Evolutionary conservation across 2,888 invertebrate genomes (phyloP).

Genomic region (Ectropis crepuscularia): DNA sequence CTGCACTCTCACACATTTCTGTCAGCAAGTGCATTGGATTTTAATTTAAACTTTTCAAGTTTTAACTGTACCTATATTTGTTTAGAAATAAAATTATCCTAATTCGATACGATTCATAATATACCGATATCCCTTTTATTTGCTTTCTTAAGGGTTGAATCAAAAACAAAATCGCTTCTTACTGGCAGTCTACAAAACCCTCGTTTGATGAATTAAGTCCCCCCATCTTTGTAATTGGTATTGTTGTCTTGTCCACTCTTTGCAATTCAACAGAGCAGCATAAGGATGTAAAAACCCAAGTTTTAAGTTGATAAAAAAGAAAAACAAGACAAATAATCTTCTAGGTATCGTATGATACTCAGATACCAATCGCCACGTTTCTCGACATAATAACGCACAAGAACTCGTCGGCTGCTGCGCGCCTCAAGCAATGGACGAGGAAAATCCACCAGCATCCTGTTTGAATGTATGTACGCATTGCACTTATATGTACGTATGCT

Average conservation of each 20-base stretch:
- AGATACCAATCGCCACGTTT: constrained; percentile 49
- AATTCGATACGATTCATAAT: too few species aligned
- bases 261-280: too few species aligned
- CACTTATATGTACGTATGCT: constrained; percentile 48
- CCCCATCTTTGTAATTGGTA: too few species aligned
- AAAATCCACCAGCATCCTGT: constrained; percentile 74
- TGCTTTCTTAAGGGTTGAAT: too few species aligned
- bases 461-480: constrained; percentile 58
- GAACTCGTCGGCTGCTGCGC: constrained; percentile 53
- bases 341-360: constrained; percentile 42
- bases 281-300: too few species aligned
- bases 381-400: constrained; percentile 52
- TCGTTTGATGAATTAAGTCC: too few species aligned
- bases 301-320: neutral
- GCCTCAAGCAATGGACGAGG: constrained; percentile 59
- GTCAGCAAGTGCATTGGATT: neutral
- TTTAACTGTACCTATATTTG: too few species aligned
- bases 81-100: too few species aligned
- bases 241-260: neutral
- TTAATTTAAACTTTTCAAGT: too few species aligned
- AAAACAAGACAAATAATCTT: constrained; percentile 38
- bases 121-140: too few species aligned
- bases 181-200: too few species aligned
- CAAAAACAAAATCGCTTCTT: too few species aligned
- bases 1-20: constrained; percentile 26